phyloP scores from a whole-genome alignment of 2,113 vertebrate genomes.

The Echinops telfairi region DNA sequence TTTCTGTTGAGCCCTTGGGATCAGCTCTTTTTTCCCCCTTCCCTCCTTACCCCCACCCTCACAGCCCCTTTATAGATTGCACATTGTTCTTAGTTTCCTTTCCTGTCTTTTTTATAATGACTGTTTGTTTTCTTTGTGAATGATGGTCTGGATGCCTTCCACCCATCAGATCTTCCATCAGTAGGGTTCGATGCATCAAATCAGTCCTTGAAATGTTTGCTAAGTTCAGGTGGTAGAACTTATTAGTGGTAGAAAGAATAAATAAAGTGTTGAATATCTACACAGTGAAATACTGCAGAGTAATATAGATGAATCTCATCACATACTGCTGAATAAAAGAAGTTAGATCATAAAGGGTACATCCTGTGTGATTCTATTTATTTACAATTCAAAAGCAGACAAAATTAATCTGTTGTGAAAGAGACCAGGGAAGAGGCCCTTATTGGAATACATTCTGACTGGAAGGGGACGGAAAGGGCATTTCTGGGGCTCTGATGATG shows the following conservation, averaged over 20 bases:
- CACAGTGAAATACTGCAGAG: slow-evolving; percentile 13
- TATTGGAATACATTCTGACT: not conserved
- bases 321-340: not conserved
- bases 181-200: too few relatives aligned
- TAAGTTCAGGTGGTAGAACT: too few relatives aligned
- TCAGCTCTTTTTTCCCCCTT: too few relatives aligned
- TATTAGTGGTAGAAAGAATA: slow-evolving; percentile 27
- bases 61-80: too few relatives aligned
- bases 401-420: slow-evolving; percentile 32
- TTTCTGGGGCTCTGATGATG: not conserved
- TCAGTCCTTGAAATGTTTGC: too few relatives aligned
- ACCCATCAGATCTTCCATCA: too few relatives aligned
- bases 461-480: not conserved
- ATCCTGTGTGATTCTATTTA: slow-evolving; percentile 12
- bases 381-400: slow-evolving; percentile 34
- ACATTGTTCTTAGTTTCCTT: too few relatives aligned
- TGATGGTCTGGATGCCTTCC: too few relatives aligned
- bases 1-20: too few relatives aligned
- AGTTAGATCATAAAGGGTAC: not conserved
- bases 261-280: not conserved
- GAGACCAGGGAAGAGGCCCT: not conserved
- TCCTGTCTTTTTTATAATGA: too few relatives aligned
- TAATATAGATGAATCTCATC: not conserved
- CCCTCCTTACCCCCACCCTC: too few relatives aligned
- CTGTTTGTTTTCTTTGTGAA: too few relatives aligned